phyloP scores from a whole-genome alignment of 2,888 invertebrate species.

The Rhyacophila evoluta region DNA sequence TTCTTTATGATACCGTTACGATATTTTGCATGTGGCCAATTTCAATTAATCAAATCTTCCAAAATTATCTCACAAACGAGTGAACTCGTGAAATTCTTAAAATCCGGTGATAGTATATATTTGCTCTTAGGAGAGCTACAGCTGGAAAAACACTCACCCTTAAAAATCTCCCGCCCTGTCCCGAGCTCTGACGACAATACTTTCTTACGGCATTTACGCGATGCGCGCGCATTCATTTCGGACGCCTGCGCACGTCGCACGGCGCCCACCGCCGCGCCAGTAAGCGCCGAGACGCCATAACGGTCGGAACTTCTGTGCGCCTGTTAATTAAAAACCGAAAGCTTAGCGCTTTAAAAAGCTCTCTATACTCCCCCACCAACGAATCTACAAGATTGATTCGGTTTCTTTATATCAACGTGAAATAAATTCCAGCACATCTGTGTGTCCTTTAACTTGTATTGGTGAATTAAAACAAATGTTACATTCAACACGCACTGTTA shows the following conservation, averaged over 20 bases:
- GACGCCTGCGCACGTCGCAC: conserved; percentile 38
- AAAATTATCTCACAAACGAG: neutral
- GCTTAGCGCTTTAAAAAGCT: conserved; percentile 42
- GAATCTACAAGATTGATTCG: conserved; percentile 33
- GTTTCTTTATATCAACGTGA: neutral
- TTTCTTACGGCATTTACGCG: neutral
- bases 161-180: conserved; percentile 23
- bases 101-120: neutral
- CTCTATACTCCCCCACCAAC: neutral
- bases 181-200: conserved; percentile 42
- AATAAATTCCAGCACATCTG: neutral
- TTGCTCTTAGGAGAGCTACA: conserved; percentile 4
- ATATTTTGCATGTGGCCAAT: neutral
- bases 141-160: conserved; percentile 13
- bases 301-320: conserved; percentile 23
- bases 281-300: conserved; percentile 43
- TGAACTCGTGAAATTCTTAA: neutral
- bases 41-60: neutral
- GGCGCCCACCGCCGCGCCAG: conserved; percentile 38
- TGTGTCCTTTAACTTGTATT: no score
- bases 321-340: conserved; percentile 20
- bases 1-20: no score
- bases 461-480: neutral
- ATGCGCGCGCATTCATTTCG: conserved; percentile 32
- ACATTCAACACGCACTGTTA: neutral